Evolutionary conservation across 1,140 invertebrate species (phyloP).

Genomic region (Nasonia longicornis): DNA sequence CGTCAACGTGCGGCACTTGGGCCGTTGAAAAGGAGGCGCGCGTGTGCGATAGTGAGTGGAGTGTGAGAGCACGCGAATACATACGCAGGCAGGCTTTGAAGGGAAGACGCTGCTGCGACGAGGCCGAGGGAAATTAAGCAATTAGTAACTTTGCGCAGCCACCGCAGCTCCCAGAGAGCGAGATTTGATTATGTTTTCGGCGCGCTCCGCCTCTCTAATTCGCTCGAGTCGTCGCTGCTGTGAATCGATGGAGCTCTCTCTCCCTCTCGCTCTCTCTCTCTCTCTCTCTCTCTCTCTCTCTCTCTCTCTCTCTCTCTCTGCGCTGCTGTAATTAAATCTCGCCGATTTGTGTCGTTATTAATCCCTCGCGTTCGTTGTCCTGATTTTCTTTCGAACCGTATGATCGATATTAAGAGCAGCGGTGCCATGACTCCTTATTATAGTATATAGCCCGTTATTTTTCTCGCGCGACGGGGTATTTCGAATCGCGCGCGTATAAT

Average conservation of each 20-base stretch:
- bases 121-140: conserved; percentile 66
- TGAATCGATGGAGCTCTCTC: conserved; percentile 16
- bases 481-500: conserved; percentile 51
- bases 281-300: too few relatives aligned
- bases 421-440: not conserved
- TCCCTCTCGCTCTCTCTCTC: too few relatives aligned
- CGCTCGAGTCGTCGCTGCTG: conserved; percentile 14
- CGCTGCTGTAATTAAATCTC: conserved; percentile 20
- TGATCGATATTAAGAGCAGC: too few relatives aligned
- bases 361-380: not conserved
- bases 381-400: too few relatives aligned
- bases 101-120: conserved; percentile 35
- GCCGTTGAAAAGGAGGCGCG: conserved; percentile 2
- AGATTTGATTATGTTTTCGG: conserved; percentile 70
- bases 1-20: not conserved
- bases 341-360: conserved; percentile 25
- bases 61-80: too few relatives aligned
- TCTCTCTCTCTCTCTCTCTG: not conserved
- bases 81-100: not conserved
- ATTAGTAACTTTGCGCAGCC: conserved; percentile 68
- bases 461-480: not conserved
- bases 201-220: conserved; percentile 23
- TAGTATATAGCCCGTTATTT: not conserved
- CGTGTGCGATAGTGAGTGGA: not conserved
- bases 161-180: conserved; percentile 56